Evolutionary conservation across 2,888 invertebrate genomes (phyloP).

Genomic region (Mythimna vitellina): DNA sequence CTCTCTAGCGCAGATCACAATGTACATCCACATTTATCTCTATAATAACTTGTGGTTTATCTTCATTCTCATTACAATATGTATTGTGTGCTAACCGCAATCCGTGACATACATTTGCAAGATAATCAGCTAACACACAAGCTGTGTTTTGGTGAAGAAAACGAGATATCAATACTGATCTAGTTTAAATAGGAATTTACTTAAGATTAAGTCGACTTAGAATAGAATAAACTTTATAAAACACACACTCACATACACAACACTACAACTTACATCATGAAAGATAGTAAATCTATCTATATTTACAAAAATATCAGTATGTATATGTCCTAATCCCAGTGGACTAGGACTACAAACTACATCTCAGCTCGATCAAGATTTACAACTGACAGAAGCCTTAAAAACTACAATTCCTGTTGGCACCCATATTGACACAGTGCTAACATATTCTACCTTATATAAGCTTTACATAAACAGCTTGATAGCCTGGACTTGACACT

Average conservation of each 20-base stretch:
- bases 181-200: slow-evolving; percentile 1
- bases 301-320: too few relatives aligned
- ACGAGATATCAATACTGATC: background rate
- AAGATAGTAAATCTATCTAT: background rate
- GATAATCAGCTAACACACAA: slow-evolving; percentile 40
- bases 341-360: too few relatives aligned
- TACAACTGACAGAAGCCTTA: background rate
- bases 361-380: background rate
- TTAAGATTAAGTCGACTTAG: background rate
- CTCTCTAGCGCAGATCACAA: slow-evolving; percentile 5
- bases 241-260: too few relatives aligned
- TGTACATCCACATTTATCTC: background rate
- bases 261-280: background rate
- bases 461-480: slow-evolving; percentile 6
- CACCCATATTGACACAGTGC: slow-evolving; percentile 11
- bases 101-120: slow-evolving; percentile 50
- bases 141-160: background rate
- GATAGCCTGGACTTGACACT: slow-evolving; percentile 37
- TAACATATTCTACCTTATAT: slow-evolving; percentile 22
- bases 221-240: too few relatives aligned
- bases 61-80: slow-evolving; percentile 38
- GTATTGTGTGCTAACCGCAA: slow-evolving; percentile 34
- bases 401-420: slow-evolving; percentile 17
- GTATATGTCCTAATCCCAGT: too few relatives aligned
- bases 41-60: slow-evolving; percentile 31